Conservation (phyloP, 1,140 invertebrate genomes). For the Bombyx mandarina region DNA sequence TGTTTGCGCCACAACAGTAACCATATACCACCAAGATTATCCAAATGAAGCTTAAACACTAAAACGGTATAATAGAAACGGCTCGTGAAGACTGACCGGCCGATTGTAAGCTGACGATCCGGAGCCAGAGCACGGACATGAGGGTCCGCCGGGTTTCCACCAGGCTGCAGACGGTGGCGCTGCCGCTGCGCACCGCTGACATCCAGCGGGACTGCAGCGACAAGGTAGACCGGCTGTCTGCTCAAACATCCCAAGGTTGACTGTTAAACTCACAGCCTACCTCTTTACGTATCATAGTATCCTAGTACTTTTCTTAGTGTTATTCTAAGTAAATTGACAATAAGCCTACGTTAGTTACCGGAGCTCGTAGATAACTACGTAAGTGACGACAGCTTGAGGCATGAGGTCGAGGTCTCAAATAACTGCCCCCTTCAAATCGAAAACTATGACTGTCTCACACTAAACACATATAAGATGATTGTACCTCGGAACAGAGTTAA, state of each 20-base stretch:
- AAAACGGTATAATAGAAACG: neutral
- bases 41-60: neutral
- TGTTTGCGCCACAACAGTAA: neutral
- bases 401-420: no score
- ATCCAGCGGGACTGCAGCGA: slow-evolving; percentile 70
- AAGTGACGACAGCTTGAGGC: no score
- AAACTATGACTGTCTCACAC: no score
- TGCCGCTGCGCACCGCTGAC: slow-evolving; percentile 9
- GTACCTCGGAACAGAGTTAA: no score
- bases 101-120: slow-evolving; percentile 78
- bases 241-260: neutral
- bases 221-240: slow-evolving; percentile 76
- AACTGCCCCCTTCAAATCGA: no score
- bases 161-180: slow-evolving; percentile 74
- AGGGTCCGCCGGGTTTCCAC: slow-evolving; percentile 78
- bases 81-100: slow-evolving; percentile 66
- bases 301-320: neutral
- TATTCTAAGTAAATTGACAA: neutral
- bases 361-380: neutral
- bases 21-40: no score
- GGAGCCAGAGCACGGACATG: slow-evolving; percentile 77
- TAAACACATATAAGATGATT: no score
- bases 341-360: neutral
- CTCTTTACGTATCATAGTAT: neutral
- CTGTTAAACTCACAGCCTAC: neutral